Percentiles rank a stretch among this genome's conserved stretches.
Evolutionary conservation across 2,113 vertebrate species (phyloP).

Genomic region (Cheirogaleus medius): DNA sequence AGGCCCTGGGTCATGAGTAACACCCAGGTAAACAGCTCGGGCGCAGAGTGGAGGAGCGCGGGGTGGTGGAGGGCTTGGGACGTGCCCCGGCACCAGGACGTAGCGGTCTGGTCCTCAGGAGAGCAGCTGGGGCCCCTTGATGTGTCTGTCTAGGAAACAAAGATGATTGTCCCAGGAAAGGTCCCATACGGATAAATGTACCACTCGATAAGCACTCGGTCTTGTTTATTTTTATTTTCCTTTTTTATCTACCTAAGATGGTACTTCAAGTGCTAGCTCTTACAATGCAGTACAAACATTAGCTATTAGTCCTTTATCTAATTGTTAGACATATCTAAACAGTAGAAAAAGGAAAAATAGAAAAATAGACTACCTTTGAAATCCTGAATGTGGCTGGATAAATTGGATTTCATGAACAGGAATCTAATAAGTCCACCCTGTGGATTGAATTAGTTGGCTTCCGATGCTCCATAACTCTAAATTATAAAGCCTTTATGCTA

Average conservation of each 20-base stretch:
- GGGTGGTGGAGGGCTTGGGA: neutral
- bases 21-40: neutral
- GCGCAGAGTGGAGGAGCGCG: neutral
- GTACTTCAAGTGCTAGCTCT: neutral
- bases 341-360: neutral
- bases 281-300: fast-evolving
- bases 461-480: neutral
- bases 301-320: neutral
- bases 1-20: fast-evolving
- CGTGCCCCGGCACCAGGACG: neutral
- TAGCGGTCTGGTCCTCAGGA: neutral
- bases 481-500: neutral
- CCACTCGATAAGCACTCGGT: no score
- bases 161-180: neutral
- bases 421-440: neutral
- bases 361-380: neutral
- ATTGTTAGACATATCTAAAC: neutral
- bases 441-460: neutral
- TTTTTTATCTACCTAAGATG: no score
- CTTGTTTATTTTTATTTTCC: no score
- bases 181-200: neutral
- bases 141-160: neutral
- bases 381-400: neutral
- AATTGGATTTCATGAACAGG: neutral
- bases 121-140: fast-evolving